phyloP scores from a whole-genome alignment of 2,888 invertebrate species.

The Antheraea yamamai region DNA sequence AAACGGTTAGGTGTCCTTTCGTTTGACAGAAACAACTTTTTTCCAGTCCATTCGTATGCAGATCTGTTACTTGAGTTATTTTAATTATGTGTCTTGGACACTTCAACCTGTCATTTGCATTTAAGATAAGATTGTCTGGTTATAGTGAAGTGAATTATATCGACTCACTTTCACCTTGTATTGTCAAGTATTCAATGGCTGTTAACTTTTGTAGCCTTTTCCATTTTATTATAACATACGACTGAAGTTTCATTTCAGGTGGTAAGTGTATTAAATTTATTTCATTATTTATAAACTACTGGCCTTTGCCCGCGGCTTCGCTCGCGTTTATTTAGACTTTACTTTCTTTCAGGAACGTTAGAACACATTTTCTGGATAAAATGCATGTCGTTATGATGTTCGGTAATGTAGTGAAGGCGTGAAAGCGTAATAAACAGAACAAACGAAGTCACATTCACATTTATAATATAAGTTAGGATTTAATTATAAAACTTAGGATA shows the following conservation, averaged over 20 bases:
- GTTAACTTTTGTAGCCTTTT: neutral
- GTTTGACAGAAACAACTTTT: slow-evolving; percentile 20
- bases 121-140: slow-evolving; percentile 25
- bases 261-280: no score
- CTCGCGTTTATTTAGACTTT: no score
- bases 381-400: no score
- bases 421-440: no score
- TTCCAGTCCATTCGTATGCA: slow-evolving; percentile 41
- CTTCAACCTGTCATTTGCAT: slow-evolving; percentile 29
- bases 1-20: slow-evolving; percentile 8
- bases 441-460: no score
- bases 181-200: neutral
- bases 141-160: slow-evolving; percentile 22
- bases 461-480: no score
- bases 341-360: no score
- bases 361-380: no score
- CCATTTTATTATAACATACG: neutral
- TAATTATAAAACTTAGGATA: no score
- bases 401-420: no score
- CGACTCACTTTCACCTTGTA: slow-evolving; percentile 5
- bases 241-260: neutral
- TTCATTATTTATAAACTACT: no score
- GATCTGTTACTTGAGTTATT: slow-evolving; percentile 26
- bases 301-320: no score
- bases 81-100: slow-evolving; percentile 32